phyloP scores from a whole-genome alignment of 2,113 vertebrate species.

The Noctilio leporinus region DNA sequence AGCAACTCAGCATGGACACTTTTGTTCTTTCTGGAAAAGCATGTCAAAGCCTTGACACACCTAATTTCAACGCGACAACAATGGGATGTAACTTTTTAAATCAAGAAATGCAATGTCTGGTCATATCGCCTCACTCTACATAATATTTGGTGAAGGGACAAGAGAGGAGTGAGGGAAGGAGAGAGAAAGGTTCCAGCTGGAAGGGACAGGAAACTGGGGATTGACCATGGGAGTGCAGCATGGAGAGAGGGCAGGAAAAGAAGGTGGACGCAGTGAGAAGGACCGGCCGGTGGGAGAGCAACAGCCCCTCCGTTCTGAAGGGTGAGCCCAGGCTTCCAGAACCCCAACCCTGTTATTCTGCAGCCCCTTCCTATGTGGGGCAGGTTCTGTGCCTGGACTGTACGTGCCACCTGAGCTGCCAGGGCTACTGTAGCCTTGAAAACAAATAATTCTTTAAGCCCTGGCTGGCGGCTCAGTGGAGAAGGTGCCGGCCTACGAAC shows the following conservation, averaged over 20 bases:
- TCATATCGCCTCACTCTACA: neutral
- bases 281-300: too few relatives aligned
- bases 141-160: neutral
- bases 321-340: accelerated
- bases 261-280: neutral
- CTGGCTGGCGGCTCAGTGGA: too few relatives aligned
- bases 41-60: too few relatives aligned
- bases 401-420: accelerated
- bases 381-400: accelerated
- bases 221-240: neutral
- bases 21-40: neutral
- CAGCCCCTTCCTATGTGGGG: too few relatives aligned
- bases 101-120: neutral
- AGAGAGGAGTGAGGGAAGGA: neutral
- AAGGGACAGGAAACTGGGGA: neutral
- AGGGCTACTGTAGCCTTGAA: too few relatives aligned
- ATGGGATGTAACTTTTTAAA: neutral
- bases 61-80: neutral
- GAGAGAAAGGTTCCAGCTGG: too few relatives aligned
- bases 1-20: neutral
- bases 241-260: neutral
- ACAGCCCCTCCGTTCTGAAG: neutral
- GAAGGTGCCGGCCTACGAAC: too few relatives aligned
- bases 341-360: too few relatives aligned
- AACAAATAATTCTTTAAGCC: too few relatives aligned